phyloP scores from a whole-genome alignment of 2,113 vertebrate genomes.

The Gobio gobio region DNA sequence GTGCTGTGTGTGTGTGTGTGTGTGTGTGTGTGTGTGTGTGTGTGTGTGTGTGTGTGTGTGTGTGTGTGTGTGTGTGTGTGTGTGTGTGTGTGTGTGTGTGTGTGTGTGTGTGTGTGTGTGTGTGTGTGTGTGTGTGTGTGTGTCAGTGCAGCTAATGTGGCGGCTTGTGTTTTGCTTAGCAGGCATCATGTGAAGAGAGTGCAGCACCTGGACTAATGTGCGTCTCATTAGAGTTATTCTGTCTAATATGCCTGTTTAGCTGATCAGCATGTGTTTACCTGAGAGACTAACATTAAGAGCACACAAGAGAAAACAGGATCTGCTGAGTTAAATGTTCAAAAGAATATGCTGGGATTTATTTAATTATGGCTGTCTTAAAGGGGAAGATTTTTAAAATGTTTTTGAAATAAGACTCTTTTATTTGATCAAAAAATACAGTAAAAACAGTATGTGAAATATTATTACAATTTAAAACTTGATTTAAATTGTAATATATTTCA shows the following conservation, averaged over 20 bases:
- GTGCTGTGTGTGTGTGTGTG: background rate
- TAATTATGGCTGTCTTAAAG: background rate
- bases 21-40: background rate
- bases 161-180: constrained; percentile 26
- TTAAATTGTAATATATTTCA: background rate
- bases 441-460: too few relatives aligned
- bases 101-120: background rate
- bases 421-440: too few relatives aligned
- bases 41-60: too few relatives aligned
- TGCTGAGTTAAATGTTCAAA: constrained; percentile 16
- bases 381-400: background rate
- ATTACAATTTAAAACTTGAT: too few relatives aligned
- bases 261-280: constrained; percentile 32
- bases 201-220: constrained; percentile 46
- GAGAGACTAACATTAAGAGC: constrained; percentile 21
- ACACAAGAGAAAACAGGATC: background rate
- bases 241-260: constrained; percentile 41
- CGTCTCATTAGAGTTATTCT: constrained; percentile 25
- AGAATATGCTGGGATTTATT: background rate
- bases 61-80: too few relatives aligned
- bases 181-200: constrained; percentile 13
- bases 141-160: background rate
- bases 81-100: background rate
- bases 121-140: background rate
- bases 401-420: too few relatives aligned